These are phyloP conservation scores for Calameuta idolon DNA, from an alignment of 2,888 invertebrate species.

Conservation along the genomic window DNA sequence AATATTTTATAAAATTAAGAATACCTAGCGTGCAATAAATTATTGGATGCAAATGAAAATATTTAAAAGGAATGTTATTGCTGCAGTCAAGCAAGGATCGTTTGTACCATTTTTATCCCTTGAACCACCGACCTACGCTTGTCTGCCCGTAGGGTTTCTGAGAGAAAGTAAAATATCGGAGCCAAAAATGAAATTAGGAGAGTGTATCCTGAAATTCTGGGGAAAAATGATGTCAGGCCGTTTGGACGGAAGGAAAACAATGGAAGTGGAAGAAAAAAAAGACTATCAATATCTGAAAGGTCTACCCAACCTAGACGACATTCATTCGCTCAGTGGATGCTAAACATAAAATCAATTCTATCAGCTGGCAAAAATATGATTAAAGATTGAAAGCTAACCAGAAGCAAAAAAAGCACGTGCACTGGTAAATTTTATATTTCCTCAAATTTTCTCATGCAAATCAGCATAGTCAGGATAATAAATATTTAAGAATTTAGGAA, in stretches of 20 bases:
- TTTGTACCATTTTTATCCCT: background rate
- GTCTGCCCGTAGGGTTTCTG: background rate
- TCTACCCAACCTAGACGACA: background rate
- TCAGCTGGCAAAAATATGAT: background rate
- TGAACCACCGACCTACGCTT: background rate
- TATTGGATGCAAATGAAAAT: background rate
- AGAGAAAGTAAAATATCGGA: background rate
- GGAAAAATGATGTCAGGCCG: background rate
- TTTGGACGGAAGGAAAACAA: background rate
- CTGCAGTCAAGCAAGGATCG: background rate
- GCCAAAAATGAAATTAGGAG: background rate
- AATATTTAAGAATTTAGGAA: background rate
- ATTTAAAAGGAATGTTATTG: background rate
- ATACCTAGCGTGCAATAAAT: background rate
- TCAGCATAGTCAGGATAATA: background rate
- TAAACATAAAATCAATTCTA: background rate
- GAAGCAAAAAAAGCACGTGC: background rate
- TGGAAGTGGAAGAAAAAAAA: background rate
- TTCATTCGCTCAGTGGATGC: background rate
- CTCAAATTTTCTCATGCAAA: background rate
- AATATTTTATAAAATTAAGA: background rate
- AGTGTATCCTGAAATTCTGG: background rate
- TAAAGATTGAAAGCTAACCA: background rate
- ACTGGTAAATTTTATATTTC: background rate
- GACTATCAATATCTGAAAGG: background rate